These are phyloP conservation scores for Acrocephalus kingi DNA, from an alignment of 2,113 vertebrate species.

Conservation along the genomic window DNA sequence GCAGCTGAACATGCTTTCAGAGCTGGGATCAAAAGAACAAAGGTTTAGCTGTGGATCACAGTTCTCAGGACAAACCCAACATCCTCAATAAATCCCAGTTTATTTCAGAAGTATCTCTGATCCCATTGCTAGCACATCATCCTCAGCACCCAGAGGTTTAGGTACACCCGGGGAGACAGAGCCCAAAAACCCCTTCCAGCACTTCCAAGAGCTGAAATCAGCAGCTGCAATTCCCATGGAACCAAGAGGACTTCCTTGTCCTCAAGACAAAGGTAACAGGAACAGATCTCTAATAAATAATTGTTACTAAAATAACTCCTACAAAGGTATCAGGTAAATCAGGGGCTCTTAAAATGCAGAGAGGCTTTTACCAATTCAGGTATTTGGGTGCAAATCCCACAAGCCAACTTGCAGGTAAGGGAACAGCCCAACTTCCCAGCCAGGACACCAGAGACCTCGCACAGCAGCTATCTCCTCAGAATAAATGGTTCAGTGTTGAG, in stretches of 20 bases:
- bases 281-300: background rate
- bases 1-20: background rate
- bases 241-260: background rate
- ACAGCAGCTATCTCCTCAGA: background rate
- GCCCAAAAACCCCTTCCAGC: background rate
- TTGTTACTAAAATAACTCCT: background rate
- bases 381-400: background rate
- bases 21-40: background rate
- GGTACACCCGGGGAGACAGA: background rate
- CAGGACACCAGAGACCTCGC: background rate
- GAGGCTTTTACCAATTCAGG: background rate
- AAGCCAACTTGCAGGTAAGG: background rate
- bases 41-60: background rate
- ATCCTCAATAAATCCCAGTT: background rate
- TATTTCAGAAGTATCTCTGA: background rate
- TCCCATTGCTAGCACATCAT: accelerated
- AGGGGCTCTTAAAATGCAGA: background rate
- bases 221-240: background rate
- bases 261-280: background rate
- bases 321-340: background rate
- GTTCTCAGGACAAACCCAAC: background rate
- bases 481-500: background rate
- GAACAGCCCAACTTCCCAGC: background rate
- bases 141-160: background rate
- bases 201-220: background rate